A percentile compares a stretch with the other conserved stretches of the same genome.
Evolutionary conservation across 1,140 invertebrate species (phyloP).

Genomic region (Microplitis mediator): DNA sequence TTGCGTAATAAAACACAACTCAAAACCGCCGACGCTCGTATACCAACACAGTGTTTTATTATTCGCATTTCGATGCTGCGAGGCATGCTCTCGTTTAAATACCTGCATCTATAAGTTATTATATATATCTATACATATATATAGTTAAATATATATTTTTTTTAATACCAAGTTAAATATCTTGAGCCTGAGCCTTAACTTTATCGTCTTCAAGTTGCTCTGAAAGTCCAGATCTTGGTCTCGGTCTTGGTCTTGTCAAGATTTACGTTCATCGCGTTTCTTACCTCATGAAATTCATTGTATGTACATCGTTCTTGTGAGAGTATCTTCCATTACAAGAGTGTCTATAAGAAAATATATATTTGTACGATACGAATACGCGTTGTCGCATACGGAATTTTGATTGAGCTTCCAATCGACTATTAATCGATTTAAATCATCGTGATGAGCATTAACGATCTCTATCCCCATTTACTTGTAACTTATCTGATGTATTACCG

Average conservation of each 20-base stretch:
- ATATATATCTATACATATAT: not conserved
- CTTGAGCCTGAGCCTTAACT: too few species aligned
- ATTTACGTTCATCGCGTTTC: constrained; percentile 20
- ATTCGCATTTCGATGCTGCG: constrained; percentile 14
- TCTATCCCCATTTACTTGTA: not conserved
- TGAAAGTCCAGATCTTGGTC: not conserved
- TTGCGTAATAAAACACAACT: constrained; percentile 14
- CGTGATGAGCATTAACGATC: not conserved
- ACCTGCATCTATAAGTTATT: constrained; percentile 1
- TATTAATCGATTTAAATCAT: constrained; percentile 13
- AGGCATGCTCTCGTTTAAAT: constrained; percentile 16
- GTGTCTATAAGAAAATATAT: constrained; percentile 5
- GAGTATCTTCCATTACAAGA: not conserved
- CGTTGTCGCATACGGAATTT: constrained; percentile 9
- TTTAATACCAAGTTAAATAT: not conserved
- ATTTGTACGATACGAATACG: not conserved
- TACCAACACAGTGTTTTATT: not conserved
- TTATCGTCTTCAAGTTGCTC: not conserved
- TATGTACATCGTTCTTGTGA: not conserved
- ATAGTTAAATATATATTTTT: not conserved
- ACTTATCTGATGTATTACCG: not conserved
- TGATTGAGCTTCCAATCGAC: not conserved
- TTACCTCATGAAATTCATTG: constrained; percentile 15
- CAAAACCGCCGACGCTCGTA: constrained; percentile 1
- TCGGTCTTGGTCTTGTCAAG: not conserved